Conservation (phyloP, 2,113 vertebrate genomes). For the Myotis yumanensis region DNA sequence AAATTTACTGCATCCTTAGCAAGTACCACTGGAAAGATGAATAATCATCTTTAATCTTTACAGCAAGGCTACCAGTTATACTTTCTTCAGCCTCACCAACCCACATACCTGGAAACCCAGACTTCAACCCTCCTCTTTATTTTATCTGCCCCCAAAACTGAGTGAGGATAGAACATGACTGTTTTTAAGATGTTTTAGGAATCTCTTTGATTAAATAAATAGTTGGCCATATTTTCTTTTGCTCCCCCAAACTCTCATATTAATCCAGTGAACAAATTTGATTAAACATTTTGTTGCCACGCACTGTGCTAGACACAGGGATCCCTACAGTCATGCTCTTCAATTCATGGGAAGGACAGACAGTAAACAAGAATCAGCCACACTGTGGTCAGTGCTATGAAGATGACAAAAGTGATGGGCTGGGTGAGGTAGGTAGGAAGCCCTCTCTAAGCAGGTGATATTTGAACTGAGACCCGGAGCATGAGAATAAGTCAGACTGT, state of each 20-base stretch:
- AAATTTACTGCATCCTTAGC: too few species aligned
- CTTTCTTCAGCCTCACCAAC: too few species aligned
- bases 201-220: too few species aligned
- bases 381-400: background rate
- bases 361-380: background rate
- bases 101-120: background rate
- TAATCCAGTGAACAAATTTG: too few species aligned
- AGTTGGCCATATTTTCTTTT: too few species aligned
- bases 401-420: background rate
- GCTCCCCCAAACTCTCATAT: too few species aligned
- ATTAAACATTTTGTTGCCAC: background rate
- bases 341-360: background rate
- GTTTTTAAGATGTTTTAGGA: too few species aligned
- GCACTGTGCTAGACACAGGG: background rate
- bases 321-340: background rate
- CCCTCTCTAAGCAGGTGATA: background rate
- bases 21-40: too few species aligned
- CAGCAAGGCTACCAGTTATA: too few species aligned
- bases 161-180: too few species aligned
- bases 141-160: background rate
- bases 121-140: background rate
- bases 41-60: too few species aligned
- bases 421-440: background rate
- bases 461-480: background rate
- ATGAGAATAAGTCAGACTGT: background rate